Base-by-base conservation (phyloP, 35 echinoderm and acorn worm genomes). In the Apostichopus californicus region DNA sequence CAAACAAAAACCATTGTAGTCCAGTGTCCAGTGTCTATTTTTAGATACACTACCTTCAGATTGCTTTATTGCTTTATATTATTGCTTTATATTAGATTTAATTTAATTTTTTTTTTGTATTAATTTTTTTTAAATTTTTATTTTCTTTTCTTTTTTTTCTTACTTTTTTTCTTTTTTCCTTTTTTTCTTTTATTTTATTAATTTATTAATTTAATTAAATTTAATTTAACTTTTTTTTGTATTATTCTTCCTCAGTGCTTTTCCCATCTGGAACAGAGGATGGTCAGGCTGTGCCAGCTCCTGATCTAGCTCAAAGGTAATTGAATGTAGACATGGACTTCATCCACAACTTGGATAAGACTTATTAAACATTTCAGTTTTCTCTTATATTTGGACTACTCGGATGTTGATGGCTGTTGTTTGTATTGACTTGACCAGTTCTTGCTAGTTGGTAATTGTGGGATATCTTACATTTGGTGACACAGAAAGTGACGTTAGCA, bases 231-330 rank as follows among this genome's bases (percentile, higher is more conserved):
- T 8, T 61, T 61, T 61, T 2, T 14, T 94, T 63, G 80, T 56
- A 53, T 71, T 26, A 71, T 52, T 78, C 56, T 53, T 52, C 18
- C 81, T 22, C 72, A 94, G 92, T 94, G 77, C 92, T 94, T 61
- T 94, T 94, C 64, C 92, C 92, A 79, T 87, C 92, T 80, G 92
- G 92, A 46, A 85, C 92, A 90, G 92, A 94, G 72, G 86, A 77
- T 80, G 78, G 92, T 75, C 92, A 94, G 56, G 73, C 92, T 64
- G 57, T 87, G 8, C 86, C 86, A 55, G 86, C 86, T 13, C 86
- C 86, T 5, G 81, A 85, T 85, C 81, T 85, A 85, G 58, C 17
- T 85, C 81, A 85, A 85, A 85, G 81, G 56, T 85, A 85, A 85
- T 75, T 75, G 14, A 75, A 75, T 22, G 14, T 75, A 75, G 71